phyloP scores from a whole-genome alignment of 2,113 vertebrate genomes.

The Micronycteris hirsuta region DNA sequence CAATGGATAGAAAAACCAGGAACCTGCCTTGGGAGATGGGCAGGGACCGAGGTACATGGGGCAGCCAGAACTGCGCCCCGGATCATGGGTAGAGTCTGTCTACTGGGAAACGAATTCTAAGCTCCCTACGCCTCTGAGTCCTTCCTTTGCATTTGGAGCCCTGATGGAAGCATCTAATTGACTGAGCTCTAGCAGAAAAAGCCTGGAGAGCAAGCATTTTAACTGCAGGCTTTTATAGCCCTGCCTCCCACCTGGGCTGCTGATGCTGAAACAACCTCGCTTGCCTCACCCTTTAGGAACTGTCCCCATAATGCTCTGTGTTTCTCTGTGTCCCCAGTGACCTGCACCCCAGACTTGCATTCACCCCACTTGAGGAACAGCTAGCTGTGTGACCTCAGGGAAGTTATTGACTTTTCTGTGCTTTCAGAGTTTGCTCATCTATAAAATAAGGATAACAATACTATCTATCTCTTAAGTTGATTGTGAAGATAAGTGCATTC shows the following conservation, averaged over 20 bases:
- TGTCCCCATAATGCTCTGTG: neutral
- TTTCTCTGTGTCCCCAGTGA: neutral
- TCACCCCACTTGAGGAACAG: neutral
- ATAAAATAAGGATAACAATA: neutral
- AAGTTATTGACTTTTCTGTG: neutral
- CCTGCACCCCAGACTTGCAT: no score
- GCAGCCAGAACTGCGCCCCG: neutral
- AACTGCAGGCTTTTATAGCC: neutral
- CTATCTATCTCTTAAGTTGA: fast-evolving
- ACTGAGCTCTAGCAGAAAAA: no score
- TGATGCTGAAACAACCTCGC: no score
- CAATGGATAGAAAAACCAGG: neutral
- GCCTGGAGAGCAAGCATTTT: neutral
- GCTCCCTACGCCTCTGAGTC: neutral
- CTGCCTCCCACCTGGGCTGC: neutral
- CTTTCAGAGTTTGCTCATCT: neutral
- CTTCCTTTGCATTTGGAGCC: neutral
- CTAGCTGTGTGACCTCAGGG: neutral
- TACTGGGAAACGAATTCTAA: neutral
- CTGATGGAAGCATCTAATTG: neutral
- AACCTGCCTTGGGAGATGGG: neutral
- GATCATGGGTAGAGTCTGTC: neutral
- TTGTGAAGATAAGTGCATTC: neutral
- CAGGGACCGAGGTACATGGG: neutral
- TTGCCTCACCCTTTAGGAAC: neutral